These are phyloP conservation scores for Drosophila planitibia DNA, from an alignment of 2,888 invertebrate genomes.

Conservation along the genomic window DNA sequence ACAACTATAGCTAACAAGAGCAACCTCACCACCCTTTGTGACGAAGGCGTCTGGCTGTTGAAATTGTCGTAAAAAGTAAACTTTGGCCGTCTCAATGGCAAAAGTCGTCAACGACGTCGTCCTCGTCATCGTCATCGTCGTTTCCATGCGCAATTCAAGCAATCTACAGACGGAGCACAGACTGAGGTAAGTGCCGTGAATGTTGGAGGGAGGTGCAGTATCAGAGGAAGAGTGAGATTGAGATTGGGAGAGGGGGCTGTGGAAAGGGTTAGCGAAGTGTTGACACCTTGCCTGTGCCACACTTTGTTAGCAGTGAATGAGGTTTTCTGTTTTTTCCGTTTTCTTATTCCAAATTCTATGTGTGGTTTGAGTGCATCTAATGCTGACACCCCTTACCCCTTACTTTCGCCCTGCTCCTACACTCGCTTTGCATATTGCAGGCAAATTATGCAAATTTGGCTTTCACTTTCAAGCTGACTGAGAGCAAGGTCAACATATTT, in stretches of 20 bases:
- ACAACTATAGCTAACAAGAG: conserved; percentile 11
- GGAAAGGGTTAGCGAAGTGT: conserved; percentile 39
- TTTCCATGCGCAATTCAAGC: conserved; percentile 66
- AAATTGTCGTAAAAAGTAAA: conserved; percentile 68
- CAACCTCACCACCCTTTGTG: conserved; percentile 18
- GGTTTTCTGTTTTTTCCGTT: conserved; percentile 2
- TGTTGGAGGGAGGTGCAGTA: neutral
- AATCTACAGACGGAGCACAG: conserved; percentile 59
- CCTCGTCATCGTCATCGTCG: conserved; percentile 19
- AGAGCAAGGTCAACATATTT: conserved; percentile 73
- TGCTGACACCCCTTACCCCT: neutral
- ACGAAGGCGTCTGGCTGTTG: conserved; percentile 55
- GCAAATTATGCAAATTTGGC: conserved; percentile 71
- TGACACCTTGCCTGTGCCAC: conserved; percentile 52
- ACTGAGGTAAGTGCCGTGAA: conserved; percentile 49
- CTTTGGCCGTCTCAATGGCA: conserved; percentile 76
- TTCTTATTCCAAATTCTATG: conserved; percentile 46
- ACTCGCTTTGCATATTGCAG: conserved; percentile 38
- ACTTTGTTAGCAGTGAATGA: conserved; percentile 62
- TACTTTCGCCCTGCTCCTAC: neutral
- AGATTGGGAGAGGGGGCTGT: neutral
- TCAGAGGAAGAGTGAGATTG: neutral
- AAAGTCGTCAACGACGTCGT: conserved; percentile 64
- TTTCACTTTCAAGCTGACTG: conserved; percentile 68
- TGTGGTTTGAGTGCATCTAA: conserved; percentile 48